Conservation (phyloP, 2,113 vertebrate species). For the Penelope pileata region DNA sequence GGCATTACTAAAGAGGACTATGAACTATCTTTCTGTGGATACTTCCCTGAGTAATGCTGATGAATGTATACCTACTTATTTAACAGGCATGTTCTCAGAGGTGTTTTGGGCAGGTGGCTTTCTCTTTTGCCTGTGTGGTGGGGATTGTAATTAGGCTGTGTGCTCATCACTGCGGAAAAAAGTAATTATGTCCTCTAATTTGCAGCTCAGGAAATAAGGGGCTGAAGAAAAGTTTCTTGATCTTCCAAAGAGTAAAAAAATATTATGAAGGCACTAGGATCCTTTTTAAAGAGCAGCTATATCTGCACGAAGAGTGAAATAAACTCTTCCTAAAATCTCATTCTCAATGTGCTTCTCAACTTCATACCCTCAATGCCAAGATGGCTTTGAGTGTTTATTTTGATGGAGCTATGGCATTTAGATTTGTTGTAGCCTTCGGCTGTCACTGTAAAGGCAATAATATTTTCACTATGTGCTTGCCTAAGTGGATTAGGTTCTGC, state of each 20-base stretch:
- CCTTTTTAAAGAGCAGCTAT: neutral
- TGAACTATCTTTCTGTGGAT: neutral
- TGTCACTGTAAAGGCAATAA: slow-evolving; percentile 18
- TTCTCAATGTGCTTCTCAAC: slow-evolving; percentile 34
- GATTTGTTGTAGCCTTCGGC: slow-evolving; percentile 49
- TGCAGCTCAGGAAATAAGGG: neutral
- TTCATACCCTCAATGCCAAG: neutral
- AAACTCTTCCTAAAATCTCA: slow-evolving; percentile 41
- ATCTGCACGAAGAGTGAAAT: slow-evolving; percentile 48
- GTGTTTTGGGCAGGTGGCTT: neutral
- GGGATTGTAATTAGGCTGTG: neutral
- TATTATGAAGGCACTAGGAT: neutral
- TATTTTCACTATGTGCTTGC: slow-evolving; percentile 49
- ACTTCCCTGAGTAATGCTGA: neutral
- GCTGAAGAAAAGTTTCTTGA: neutral
- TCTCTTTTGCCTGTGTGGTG: neutral
- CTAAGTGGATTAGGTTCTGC: slow-evolving; percentile 62
- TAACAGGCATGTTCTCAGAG: neutral
- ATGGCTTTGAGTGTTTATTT: slow-evolving; percentile 37
- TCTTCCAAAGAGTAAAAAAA: neutral
- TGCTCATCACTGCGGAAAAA: neutral
- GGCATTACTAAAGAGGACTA: neutral
- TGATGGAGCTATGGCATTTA: slow-evolving; percentile 37
- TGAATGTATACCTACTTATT: fast-evolving
- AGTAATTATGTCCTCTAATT: neutral